Base-by-base conservation (phyloP, 2,888 invertebrate species). In the Cryptocephalus moraei region DNA sequence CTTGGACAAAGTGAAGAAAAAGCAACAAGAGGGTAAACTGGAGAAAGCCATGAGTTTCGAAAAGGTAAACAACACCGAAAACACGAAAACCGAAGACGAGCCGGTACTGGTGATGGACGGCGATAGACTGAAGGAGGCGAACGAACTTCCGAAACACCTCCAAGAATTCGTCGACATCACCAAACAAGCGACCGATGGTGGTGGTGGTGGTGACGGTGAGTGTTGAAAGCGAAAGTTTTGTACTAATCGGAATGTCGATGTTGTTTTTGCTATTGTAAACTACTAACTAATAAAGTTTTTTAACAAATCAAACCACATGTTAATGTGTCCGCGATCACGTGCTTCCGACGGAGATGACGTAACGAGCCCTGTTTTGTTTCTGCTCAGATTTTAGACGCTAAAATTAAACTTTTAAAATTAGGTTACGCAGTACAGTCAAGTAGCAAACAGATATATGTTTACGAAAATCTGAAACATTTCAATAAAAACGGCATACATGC, bases 71-170 rank as follows among this genome's bases (percentile, higher is more conserved):
- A 47, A 40, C 33, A 31, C 13, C 11, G 46, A 50, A 6, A 45
- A 43, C 9, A 36, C 13, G 44, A 57, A 49, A 40, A 40, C 14
- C 9, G 58, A 59, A 10, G 52, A 56, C 12, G 55, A 53, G 73
- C 62, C 65, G 8, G 68, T 68, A 73, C 78, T 56, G 68, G 76
- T 87, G 45, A 78, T 86, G 41, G 83, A 86, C 63, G 82, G 82
- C 64, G 75, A 60, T 62, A 77, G 69, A 75, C 78, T 75, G 62
- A 78, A 76, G 49, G 81, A 81, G 59, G 73, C 81, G 40, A 77
- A 77, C 49, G 77, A 77, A 51, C 73, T 89, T 50, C 90, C 90
- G 6, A 81, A 76, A 60, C 90, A 90, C 69, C 75, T 90, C 62
- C 81, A 81, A 63, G 89, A 90, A 62, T 87, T 89, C 65, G 81